Evolutionary conservation across 2,113 vertebrate genomes (phyloP), one percentile per base, ranked within the genome.

Genomic region (Ramphastos sulfuratus): DNA sequence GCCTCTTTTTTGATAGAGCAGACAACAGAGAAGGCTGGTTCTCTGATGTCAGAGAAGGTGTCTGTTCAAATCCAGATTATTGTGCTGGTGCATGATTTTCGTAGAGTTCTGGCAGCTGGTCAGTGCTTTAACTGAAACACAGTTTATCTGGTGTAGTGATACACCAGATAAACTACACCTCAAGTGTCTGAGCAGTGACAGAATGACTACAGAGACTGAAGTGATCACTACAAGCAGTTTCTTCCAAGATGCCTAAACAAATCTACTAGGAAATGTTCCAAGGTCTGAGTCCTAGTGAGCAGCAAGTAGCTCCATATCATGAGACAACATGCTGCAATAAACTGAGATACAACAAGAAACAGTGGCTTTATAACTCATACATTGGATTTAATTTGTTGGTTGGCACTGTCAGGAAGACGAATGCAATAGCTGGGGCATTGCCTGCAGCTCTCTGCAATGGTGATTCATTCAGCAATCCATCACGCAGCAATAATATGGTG

Each of bases 401-500:
- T 67, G 73, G 20, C n/a, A 8, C 27, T 35, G 55, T 44, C 70
- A 74, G 70, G 28, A 84, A 48, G 80, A 87, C 52, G 35, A 55
- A 5, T 27, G 46, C n/a, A 28, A 25, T 31, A 89, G 44, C 37
- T 31, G 58, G 42, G 35, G 24, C 6, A 1, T 4, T 42, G 55
- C 31, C 0, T 0, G 66, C 54, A 63, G 20, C 42, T 72, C 54
- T 60, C 63, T 2, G 1, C 59, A 24, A 5, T 13, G 50, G n/a
- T 39, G 64, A 61, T 63, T 48, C 71, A 39, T 39, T 48, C 67
- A 60, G 33, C 10, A 13, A 64, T 50, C 82, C 73, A n/a, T 61
- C 10, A 3, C 3, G 28, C 3, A 12, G 52, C 83, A 48, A n/a
- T n/a, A 15, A 35, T 9, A 42, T 0, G 0, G 13, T 23, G 16